A percentile compares a stretch with the other conserved stretches of the same genome.
phyloP scores from a whole-genome alignment of 1,140 invertebrate genomes.

The Teleogryllus occipitalis region DNA sequence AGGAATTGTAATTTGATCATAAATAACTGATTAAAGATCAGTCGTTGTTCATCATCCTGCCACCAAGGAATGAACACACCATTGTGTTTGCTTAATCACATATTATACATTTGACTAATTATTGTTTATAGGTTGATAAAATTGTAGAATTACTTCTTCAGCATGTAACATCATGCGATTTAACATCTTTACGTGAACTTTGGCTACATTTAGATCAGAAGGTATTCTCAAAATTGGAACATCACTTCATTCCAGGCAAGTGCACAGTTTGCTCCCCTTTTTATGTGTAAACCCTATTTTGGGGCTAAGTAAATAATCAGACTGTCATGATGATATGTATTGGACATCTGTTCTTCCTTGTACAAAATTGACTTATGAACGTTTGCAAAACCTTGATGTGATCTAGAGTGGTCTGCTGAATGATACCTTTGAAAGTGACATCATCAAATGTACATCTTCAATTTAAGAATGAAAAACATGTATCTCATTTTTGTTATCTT shows the following conservation, averaged over 20 bases:
- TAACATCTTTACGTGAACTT: constrained; percentile 66
- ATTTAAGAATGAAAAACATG: too few species aligned
- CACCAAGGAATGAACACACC: not conserved
- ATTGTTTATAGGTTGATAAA: constrained; percentile 60
- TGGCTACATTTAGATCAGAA: constrained; percentile 81
- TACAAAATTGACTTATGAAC: not conserved
- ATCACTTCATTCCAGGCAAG: constrained; percentile 63
- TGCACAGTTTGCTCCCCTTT: not conserved
- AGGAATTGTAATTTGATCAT: not conserved
- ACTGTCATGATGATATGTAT: not conserved
- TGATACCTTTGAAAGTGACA: too few species aligned
- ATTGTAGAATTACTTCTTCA: constrained; percentile 80
- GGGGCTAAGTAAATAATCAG: not conserved
- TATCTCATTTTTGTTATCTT: not conserved
- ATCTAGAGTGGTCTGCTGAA: not conserved
- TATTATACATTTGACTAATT: not conserved
- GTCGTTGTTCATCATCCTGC: not conserved
- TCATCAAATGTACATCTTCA: too few species aligned
- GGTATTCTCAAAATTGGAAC: constrained; percentile 79
- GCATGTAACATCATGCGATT: constrained; percentile 68
- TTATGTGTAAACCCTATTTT: not conserved
- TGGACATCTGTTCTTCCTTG: not conserved
- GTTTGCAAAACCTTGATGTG: not conserved
- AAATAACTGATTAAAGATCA: not conserved
- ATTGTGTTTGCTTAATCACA: not conserved